phyloP scores from a whole-genome alignment of 2,888 invertebrate genomes.

The Oscheius myriophilus region DNA sequence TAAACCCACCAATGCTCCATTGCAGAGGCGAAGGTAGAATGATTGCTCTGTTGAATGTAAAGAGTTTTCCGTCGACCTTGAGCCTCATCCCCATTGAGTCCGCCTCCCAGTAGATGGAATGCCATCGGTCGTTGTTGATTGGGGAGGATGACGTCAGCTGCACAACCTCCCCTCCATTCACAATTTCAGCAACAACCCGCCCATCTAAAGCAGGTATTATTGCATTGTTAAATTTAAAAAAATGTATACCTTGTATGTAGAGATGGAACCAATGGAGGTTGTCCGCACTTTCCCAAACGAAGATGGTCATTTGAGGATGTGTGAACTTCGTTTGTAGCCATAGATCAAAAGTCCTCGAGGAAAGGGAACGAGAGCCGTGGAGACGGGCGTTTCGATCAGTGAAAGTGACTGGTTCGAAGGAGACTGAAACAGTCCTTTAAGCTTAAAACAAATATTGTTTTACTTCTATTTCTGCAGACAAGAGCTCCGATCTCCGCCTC shows the following conservation, averaged over 20 bases:
- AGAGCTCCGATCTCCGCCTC: constrained; percentile 64
- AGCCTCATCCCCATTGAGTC: constrained; percentile 44
- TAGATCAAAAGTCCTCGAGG: constrained; percentile 56
- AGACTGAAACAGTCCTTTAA: constrained; percentile 42
- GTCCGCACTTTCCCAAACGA: constrained; percentile 66
- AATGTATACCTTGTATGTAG: constrained; percentile 54
- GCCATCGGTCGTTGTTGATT: constrained; percentile 67
- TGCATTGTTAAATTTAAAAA: not conserved
- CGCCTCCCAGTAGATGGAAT: constrained; percentile 54
- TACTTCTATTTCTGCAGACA: constrained; percentile 57
- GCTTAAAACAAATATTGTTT: not conserved
- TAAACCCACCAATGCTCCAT: constrained; percentile 40
- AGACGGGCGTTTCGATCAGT: constrained; percentile 65
- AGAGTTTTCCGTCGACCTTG: constrained; percentile 34
- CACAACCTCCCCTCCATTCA: constrained; percentile 64
- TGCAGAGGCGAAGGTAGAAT: constrained; percentile 46
- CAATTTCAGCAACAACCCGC: constrained; percentile 63
- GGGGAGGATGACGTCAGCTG: constrained; percentile 55
- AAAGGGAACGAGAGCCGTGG: constrained; percentile 55
- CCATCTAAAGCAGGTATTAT: constrained; percentile 34
- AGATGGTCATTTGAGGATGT: constrained; percentile 64
- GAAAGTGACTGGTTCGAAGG: constrained; percentile 65
- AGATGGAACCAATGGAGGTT: constrained; percentile 68
- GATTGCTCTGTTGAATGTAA: constrained; percentile 31
- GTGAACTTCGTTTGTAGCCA: constrained; percentile 62